These are phyloP conservation scores for Bettongia penicillata DNA, from an alignment of 2,113 vertebrate genomes.

Conservation along the genomic window DNA sequence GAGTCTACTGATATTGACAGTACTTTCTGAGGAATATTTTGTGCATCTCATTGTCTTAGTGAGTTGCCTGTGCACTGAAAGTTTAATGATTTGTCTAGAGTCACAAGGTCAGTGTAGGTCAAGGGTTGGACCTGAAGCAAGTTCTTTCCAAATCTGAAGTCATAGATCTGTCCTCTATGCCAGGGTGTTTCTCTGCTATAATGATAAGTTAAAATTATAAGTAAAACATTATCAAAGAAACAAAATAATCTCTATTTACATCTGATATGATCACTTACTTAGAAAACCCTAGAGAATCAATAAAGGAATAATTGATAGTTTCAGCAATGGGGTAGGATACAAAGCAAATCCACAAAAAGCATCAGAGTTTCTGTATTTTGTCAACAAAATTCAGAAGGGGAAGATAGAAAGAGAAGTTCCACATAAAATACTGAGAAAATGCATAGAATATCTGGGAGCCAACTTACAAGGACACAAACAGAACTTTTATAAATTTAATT, in stretches of 20 bases:
- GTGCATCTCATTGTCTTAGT: not conserved
- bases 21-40: not conserved
- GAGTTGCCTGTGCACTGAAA: not conserved
- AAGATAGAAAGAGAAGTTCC: not conserved
- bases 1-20: not conserved
- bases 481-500: not conserved
- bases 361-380: not conserved
- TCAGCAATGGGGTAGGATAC: not conserved
- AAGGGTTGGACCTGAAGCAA: not conserved
- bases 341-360: not conserved
- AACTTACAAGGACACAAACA: not conserved
- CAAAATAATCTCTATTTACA: not conserved
- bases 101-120: not conserved
- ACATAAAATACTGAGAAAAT: not conserved
- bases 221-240: not conserved
- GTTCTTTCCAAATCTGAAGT: not conserved
- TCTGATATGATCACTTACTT: not conserved
- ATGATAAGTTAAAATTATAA: not conserved
- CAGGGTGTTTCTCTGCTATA: not conserved
- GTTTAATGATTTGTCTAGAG: not conserved
- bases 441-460: not conserved
- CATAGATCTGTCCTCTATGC: not conserved
- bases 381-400: not conserved
- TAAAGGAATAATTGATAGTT: not conserved
- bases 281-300: not conserved